Evolutionary conservation across 2,888 invertebrate species (phyloP), one percentile per base, ranked within the genome.

Genomic region (Drymonia ruficornis): DNA sequence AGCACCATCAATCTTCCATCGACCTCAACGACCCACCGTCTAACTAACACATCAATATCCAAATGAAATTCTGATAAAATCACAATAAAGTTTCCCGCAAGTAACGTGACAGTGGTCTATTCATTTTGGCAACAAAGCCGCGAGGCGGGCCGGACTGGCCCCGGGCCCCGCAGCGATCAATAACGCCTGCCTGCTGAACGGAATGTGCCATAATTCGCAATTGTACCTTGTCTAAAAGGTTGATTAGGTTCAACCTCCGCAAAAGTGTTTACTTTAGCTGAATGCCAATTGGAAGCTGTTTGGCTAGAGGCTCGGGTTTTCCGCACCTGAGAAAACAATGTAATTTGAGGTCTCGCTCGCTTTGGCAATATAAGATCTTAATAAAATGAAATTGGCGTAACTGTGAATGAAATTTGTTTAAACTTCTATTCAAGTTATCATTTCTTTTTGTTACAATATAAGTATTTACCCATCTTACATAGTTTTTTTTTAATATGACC

Each of bases 11-110:
- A 62, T 70, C 57, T 58, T 61, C 52, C 28, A 55, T 54, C 52
- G 50, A 60, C 68, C 55, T 55, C 18, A 9, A 2, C n/a, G 6
- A 12, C 34, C 34, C 11, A 12, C 29, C n/a, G 46, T 34, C 34
- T 34, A 47, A 45, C 23, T 9, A 45, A 29, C 42, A 45, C 31
- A 47, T 52, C 52, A 45, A 52, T 62, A 63, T 59, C 60, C 52
- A 55, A 68, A 61, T 66, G 55, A 69, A 56, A 54, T 52, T 51
- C 53, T 63, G 63, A 65, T 67, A 70, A 59, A 70, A 67, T 72
- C 59, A 65, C 61, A 70, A 64, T 65, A 56, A 62, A 61, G 58
- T 46, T 59, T 59, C 54, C 50, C 65, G 59, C 57, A 58, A 63
- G 65, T 65, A 64, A 63, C 52, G 65, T 67, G 65, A 48, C 67